phyloP scores from a whole-genome alignment of 2,113 vertebrate genomes.

The Aldabrachelys gigantea region DNA sequence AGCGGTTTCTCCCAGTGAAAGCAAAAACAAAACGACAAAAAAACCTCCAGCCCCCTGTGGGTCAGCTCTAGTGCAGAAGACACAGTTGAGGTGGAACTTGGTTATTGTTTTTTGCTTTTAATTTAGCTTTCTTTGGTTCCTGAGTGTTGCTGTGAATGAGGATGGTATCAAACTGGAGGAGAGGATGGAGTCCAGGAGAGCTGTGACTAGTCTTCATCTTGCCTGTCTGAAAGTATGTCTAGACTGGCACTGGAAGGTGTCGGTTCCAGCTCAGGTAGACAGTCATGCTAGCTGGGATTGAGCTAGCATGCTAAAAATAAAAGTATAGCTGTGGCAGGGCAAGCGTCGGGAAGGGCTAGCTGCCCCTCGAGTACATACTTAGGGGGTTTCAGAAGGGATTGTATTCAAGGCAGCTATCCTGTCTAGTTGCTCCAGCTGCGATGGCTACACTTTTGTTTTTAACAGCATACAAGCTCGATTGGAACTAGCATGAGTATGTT shows the following conservation, averaged over 20 bases:
- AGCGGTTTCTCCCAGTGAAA: neutral
- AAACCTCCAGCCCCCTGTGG: neutral
- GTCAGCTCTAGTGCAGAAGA: neutral
- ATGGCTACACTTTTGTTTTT: neutral
- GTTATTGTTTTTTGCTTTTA: neutral
- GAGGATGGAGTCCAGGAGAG: neutral
- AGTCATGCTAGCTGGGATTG: neutral
- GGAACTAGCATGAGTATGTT: neutral
- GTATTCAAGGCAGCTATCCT: neutral
- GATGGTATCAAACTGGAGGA: neutral
- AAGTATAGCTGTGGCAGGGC: neutral
- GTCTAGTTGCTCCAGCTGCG: neutral
- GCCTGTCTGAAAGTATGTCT: neutral
- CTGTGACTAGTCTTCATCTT: fast-evolving
- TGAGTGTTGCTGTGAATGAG: neutral
- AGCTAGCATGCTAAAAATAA: neutral
- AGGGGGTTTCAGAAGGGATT: neutral
- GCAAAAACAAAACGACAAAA: neutral
- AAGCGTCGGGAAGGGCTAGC: neutral
- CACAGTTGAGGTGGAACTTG: neutral
- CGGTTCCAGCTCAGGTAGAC: neutral
- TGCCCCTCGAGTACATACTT: neutral
- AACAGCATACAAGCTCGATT: neutral
- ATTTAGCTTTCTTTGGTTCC: neutral
- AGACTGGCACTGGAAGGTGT: neutral